Percentiles rank a stretch among this genome's conserved stretches.
These are phyloP conservation scores for Xylocampa areola DNA, from an alignment of 2,888 invertebrate species.

Conservation along the genomic window DNA sequence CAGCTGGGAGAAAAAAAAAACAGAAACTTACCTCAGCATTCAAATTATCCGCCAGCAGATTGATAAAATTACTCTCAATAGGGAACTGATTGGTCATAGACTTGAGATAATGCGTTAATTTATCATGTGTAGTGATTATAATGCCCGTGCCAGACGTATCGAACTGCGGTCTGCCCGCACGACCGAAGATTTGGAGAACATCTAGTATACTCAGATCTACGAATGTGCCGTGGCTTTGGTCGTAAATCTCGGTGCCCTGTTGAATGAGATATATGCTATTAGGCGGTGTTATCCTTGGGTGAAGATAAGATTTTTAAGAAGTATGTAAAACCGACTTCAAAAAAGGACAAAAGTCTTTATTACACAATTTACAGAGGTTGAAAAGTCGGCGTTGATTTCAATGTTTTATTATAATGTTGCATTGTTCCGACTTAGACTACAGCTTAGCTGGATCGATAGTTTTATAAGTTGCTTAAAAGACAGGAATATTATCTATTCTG, in stretches of 20 bases:
- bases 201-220: conserved; percentile 99
- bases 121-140: conserved; percentile 98
- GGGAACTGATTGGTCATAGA: conserved; percentile 98
- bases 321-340: too few relatives aligned
- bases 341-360: too few relatives aligned
- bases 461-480: too few relatives aligned
- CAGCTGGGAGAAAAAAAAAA: too few relatives aligned
- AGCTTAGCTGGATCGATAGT: too few relatives aligned
- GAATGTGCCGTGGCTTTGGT: conserved; percentile 97
- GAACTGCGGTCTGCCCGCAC: conserved; percentile 99
- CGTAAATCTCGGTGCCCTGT: conserved; percentile 99
- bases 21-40: conserved; percentile 98
- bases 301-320: background rate
- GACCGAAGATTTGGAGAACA: conserved; percentile 99
- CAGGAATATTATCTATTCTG: too few relatives aligned
- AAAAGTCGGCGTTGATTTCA: too few relatives aligned
- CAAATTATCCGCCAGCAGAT: conserved; percentile 97
- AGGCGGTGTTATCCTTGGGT: too few relatives aligned
- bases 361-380: too few relatives aligned
- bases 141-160: conserved; percentile 98
- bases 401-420: too few relatives aligned
- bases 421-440: too few relatives aligned
- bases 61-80: conserved; percentile 99
- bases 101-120: conserved; percentile 97
- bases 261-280: too few relatives aligned